These are phyloP conservation scores for Petroica traversi DNA, from an alignment of 2,113 vertebrate species.

Conservation along the genomic window DNA sequence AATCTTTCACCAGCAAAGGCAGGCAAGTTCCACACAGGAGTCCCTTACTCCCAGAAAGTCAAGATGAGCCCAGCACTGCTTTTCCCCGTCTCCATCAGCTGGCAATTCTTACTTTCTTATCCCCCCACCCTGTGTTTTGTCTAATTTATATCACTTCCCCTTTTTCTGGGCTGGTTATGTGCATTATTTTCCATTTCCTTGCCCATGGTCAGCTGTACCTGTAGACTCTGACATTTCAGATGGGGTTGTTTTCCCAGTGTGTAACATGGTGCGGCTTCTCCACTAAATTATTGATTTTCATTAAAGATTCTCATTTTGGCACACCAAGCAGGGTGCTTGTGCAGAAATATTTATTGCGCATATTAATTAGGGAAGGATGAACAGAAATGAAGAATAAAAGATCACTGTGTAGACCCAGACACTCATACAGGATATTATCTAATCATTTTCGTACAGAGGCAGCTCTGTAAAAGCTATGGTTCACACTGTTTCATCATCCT, in stretches of 20 bases:
- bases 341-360: neutral
- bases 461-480: neutral
- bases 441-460: neutral
- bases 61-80: neutral
- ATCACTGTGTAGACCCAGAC: neutral
- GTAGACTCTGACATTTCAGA: neutral
- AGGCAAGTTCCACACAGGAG: accelerated
- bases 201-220: neutral
- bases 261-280: neutral
- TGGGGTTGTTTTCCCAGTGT: neutral
- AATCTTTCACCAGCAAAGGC: neutral
- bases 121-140: neutral
- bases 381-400: neutral
- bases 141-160: neutral
- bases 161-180: neutral
- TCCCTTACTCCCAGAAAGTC: neutral
- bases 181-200: neutral
- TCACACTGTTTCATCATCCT: neutral
- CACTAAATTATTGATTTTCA: constrained; percentile 6
- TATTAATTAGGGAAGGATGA: neutral
- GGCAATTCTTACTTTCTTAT: neutral
- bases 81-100: neutral
- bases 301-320: neutral
- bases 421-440: neutral
- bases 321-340: neutral